Evolutionary conservation across 2,797 vertebrate species (phyloP).

Genomic region (Alfaro cultratus): DNA sequence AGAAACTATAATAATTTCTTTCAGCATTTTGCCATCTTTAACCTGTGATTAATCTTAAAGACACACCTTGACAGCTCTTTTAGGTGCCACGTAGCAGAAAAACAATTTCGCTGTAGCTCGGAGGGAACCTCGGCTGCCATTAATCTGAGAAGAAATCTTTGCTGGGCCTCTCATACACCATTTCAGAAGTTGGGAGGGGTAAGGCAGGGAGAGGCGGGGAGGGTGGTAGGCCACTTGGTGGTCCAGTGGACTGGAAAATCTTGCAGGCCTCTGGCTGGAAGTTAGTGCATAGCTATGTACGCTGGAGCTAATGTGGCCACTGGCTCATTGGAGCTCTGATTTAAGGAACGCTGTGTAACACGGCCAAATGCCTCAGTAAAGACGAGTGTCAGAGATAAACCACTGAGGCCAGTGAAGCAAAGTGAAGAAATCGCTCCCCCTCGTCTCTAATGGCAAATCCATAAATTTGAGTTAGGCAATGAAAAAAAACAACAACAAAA

Average conservation of each 20-base stretch:
- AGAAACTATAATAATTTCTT: neutral
- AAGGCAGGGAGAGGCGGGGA: constrained; percentile 8
- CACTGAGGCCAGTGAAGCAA: constrained; percentile 48
- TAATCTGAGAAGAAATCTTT: constrained; percentile 58
- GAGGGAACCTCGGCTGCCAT: constrained; percentile 52
- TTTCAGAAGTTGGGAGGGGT: constrained; percentile 40
- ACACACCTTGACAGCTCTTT: constrained; percentile 26
- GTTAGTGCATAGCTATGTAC: constrained; percentile 55
- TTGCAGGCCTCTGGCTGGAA: constrained; percentile 64
- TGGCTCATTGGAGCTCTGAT: constrained; percentile 76
- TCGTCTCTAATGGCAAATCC: constrained; percentile 52
- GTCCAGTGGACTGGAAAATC: constrained; percentile 78
- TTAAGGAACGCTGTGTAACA: constrained; percentile 58
- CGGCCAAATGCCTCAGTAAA: constrained; percentile 40
- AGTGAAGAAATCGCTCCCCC: constrained; percentile 30
- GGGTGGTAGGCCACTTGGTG: constrained; percentile 62
- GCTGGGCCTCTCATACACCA: constrained; percentile 53
- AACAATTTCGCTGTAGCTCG: constrained; percentile 55
- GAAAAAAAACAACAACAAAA: constrained; percentile 7
- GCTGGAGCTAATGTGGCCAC: constrained; percentile 69
- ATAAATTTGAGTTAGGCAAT: constrained; percentile 51
- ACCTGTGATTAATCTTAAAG: constrained; percentile 22
- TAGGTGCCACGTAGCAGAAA: constrained; percentile 44
- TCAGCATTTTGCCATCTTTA: neutral
- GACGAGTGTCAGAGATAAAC: constrained; percentile 50